Evolutionary conservation across 2,888 invertebrate genomes (phyloP).

Genomic region (Trissonchulus sp.): DNA sequence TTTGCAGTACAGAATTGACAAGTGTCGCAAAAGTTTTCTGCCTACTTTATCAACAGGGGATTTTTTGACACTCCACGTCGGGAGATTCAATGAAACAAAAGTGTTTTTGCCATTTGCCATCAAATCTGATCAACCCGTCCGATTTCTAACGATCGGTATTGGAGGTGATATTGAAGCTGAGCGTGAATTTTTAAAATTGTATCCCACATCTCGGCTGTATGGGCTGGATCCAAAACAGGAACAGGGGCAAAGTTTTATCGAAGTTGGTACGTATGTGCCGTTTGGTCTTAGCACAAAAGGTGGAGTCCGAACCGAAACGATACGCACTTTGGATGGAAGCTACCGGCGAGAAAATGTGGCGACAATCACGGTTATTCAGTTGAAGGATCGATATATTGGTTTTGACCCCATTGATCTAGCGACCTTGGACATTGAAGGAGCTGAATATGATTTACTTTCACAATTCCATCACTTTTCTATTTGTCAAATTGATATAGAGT

Average conservation of each 20-base stretch:
- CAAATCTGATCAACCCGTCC: constrained; percentile 3
- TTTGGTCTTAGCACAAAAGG: constrained; percentile 18
- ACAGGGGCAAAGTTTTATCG: constrained; percentile 22
- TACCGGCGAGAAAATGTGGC: constrained; percentile 13
- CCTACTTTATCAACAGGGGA: too few species aligned
- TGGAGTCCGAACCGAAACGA: background rate
- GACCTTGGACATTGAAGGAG: constrained; percentile 33
- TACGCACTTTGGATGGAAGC: constrained; percentile 2
- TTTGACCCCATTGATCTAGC: constrained; percentile 26
- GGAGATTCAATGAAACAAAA: constrained; percentile 14
- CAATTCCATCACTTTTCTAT: background rate
- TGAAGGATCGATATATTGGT: constrained; percentile 27
- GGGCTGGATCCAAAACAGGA: constrained; percentile 29
- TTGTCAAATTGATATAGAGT: constrained; percentile 25
- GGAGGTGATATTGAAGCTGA: constrained; percentile 32
- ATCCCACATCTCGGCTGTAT: constrained; percentile 29
- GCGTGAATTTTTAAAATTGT: constrained; percentile 24
- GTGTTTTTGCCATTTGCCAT: too few species aligned
- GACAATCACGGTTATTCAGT: constrained; percentile 24
- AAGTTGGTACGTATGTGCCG: constrained; percentile 23
- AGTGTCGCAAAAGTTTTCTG: too few species aligned
- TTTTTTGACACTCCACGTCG: constrained; percentile 10
- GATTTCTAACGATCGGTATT: constrained; percentile 32
- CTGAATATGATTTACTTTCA: constrained; percentile 29
- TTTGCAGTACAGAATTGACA: too few species aligned